Evolutionary conservation across 2,888 invertebrate genomes (phyloP), one percentile per base, ranked within the genome.

Genomic region (Epirrhoe tristata): DNA sequence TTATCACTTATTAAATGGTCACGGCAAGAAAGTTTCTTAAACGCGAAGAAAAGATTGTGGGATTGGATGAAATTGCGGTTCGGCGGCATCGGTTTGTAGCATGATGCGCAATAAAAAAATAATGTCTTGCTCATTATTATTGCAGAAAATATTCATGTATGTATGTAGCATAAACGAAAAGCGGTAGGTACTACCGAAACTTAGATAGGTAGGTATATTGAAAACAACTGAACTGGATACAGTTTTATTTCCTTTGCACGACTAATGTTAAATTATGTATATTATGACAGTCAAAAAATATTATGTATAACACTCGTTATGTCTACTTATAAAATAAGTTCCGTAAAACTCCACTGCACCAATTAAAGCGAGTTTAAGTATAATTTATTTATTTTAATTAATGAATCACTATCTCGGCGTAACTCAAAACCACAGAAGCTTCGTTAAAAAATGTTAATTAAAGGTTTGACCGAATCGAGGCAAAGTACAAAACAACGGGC

Each of bases 381-480:
- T 58, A 59, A 53, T 53, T 59, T 24, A 50, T 53, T 52, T 60
- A 14, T 36, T 56, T 52, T 67, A 56, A 59, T 59, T 17, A 57
- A 58, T 54, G 57, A 50, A 14, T 48, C 36, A 48, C 10, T 67
- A 61, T 54, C 48, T 64, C 57, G 51, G 60, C 8, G 83, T 79
- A 81, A 83, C 77, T 75, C 63, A 77, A 85, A 78, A 81, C 79
- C 74, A 72, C 75, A 70, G 74, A 73, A 64, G 76, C 76, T 65
- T 74, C 67, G 65, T 83, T 32, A 1, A 43, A 57, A 83, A 83
- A 81, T 74, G 77, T 80, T 82, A 83, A 84, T 85, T 81, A 78
- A 77, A 74, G 73, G 56, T 69, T 71, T 64, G 58, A 57, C 66
- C 32, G 54, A 54, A 16, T 36, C n/a, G 14, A n/a, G 32, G 16